Percentiles rank a stretch among this genome's conserved stretches.
These are phyloP conservation scores for Gymnogyps californianus DNA, from an alignment of 2,113 vertebrate genomes.

Conservation along the genomic window DNA sequence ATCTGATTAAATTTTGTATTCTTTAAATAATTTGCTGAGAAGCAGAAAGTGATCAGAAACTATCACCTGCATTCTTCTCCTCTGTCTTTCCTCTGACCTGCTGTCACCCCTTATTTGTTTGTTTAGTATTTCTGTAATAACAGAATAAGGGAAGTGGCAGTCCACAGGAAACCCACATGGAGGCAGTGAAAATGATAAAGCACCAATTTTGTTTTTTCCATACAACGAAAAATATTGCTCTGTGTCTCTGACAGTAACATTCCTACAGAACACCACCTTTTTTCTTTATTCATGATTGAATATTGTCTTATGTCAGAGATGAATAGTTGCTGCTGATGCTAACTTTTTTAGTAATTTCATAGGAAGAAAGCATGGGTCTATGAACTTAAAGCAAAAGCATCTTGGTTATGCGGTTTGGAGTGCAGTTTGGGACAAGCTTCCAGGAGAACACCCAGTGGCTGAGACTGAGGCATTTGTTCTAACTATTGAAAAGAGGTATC, in stretches of 20 bases:
- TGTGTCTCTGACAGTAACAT: background rate
- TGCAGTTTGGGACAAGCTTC: background rate
- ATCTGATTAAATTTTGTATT: background rate
- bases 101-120: background rate
- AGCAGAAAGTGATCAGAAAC: background rate
- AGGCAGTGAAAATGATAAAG: background rate
- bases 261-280: background rate
- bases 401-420: background rate
- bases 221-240: background rate
- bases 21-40: background rate
- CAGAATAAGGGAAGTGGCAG: background rate
- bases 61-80: background rate
- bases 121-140: background rate
- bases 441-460: background rate
- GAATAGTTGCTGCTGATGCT: background rate
- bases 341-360: background rate
- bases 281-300: background rate
- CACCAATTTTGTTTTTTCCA: rapidly evolving
- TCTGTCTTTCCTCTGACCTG: background rate
- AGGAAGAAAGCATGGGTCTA: background rate
- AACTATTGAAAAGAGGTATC: background rate
- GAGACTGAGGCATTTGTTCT: background rate
- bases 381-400: background rate
- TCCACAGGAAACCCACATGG: background rate
- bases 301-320: background rate